These are phyloP conservation scores for Thalassarche chlororhynchos DNA, from an alignment of 2,113 vertebrate species.

Conservation along the genomic window DNA sequence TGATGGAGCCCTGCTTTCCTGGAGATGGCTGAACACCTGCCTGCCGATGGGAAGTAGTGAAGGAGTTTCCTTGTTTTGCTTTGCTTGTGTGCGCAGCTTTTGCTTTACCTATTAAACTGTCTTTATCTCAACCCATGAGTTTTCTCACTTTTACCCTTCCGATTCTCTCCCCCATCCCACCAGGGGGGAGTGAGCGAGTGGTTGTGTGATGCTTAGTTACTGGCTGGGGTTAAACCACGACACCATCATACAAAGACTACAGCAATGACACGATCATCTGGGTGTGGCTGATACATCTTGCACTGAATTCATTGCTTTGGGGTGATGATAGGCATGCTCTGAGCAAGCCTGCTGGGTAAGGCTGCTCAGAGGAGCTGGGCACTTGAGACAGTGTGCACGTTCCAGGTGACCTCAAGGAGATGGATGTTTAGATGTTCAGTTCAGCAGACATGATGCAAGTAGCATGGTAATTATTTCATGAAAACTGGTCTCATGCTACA, in stretches of 20 bases:
- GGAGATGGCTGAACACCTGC: no score
- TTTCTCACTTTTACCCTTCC: no score
- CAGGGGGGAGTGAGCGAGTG: no score
- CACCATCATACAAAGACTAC: not conserved
- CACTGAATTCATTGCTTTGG: not conserved
- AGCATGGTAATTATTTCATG: not conserved
- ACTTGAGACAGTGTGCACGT: fast-evolving
- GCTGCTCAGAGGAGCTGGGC: not conserved
- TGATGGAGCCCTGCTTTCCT: no score
- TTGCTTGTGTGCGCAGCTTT: no score
- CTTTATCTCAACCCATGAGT: no score
- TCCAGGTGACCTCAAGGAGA: not conserved
- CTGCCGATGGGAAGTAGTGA: no score
- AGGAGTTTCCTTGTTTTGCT: no score
- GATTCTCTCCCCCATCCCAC: no score
- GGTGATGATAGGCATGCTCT: not conserved
- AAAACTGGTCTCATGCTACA: not conserved
- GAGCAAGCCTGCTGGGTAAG: not conserved
- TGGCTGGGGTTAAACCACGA: no score
- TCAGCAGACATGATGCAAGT: not conserved
- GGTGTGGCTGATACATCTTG: not conserved
- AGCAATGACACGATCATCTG: not conserved
- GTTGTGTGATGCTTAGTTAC: no score
- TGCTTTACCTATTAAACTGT: no score
- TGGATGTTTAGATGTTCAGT: not conserved